phyloP scores from a whole-genome alignment of 92 coral and sea anemone species.

The Epizoanthus stellaris region DNA sequence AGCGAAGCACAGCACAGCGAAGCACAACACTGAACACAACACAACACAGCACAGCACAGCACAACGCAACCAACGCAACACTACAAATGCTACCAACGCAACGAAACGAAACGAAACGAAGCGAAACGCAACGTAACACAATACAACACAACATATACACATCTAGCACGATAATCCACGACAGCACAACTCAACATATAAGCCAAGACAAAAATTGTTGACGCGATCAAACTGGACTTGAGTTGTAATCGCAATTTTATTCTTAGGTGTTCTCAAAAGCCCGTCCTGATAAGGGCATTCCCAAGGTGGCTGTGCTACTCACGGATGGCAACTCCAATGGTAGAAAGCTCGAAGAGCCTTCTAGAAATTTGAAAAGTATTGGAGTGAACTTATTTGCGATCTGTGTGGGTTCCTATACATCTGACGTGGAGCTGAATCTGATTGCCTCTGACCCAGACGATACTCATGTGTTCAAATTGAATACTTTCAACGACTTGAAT shows the following conservation, averaged over 20 bases:
- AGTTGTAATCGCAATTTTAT: not conserved
- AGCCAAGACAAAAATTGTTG: no score
- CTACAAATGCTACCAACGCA: no score
- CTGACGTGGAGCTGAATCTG: constrained; percentile 57
- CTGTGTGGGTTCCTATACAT: constrained; percentile 73
- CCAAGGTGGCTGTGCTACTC: constrained; percentile 73
- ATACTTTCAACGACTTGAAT: constrained; percentile 79
- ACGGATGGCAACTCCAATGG: constrained; percentile 90
- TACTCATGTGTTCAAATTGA: constrained; percentile 78
- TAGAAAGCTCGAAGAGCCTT: constrained; percentile 38
- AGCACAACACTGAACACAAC: no score
- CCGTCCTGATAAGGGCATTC: constrained; percentile 91
- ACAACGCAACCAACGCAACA: no score
- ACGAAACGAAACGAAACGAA: no score
- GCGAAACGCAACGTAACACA: no score
- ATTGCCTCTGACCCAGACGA: constrained; percentile 91
- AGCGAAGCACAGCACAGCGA: no score
- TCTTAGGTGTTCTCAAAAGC: constrained; percentile 64
- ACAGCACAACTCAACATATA: no score
- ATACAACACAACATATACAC: no score
- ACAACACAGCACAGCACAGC: no score
- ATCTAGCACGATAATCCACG: no score
- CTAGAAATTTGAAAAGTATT: constrained; percentile 49
- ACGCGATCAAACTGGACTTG: no score
- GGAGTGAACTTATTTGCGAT: constrained; percentile 91